Conservation (phyloP, 2,113 vertebrate genomes). For the Apus apus region DNA sequence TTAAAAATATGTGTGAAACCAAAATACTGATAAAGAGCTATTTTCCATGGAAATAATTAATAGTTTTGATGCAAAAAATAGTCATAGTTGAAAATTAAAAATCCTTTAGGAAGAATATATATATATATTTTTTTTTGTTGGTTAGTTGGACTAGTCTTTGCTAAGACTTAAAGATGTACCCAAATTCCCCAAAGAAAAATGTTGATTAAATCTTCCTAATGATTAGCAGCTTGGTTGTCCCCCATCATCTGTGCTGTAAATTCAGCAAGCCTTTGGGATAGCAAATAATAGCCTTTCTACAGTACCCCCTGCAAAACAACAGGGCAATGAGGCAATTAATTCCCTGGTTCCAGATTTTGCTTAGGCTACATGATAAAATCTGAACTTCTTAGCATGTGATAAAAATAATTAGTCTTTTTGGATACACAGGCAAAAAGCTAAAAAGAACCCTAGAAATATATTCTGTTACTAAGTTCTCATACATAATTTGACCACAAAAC, state of each 20-base stretch:
- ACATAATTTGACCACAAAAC: neutral
- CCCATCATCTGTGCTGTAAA: conserved; percentile 8
- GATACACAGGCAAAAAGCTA: neutral
- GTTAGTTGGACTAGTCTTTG: neutral
- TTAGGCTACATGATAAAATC: neutral
- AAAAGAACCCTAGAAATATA: neutral
- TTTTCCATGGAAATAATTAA: neutral
- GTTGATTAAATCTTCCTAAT: conserved; percentile 19
- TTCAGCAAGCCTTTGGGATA: neutral
- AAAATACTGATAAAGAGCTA: neutral
- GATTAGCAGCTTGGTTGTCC: neutral
- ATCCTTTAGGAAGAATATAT: neutral
- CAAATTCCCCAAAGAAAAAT: neutral
- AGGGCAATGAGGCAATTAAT: neutral
- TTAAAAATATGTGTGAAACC: neutral
- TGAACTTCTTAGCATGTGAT: neutral
- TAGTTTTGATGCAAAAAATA: neutral
- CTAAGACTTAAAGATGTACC: neutral
- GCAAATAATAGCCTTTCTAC: neutral
- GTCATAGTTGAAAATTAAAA: neutral
- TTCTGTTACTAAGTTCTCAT: neutral
- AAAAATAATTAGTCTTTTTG: neutral
- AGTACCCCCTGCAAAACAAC: neutral
- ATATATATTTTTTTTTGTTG: too few species aligned
- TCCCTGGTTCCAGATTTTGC: neutral